Base-by-base conservation (phyloP, 2,113 vertebrate genomes). In the Menura novaehollandiae region DNA sequence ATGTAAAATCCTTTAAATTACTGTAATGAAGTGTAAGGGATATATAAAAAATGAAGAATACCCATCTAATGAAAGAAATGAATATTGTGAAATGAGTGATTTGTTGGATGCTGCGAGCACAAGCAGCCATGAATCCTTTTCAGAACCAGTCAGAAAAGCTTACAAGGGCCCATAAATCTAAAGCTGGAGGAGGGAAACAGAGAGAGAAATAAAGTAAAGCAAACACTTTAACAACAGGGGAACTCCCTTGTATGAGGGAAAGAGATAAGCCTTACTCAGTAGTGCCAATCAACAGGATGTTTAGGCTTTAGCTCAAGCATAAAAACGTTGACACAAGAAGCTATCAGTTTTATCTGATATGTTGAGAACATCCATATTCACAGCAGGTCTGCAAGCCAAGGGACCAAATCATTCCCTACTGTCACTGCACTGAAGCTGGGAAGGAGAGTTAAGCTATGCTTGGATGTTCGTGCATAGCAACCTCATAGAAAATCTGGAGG, bases 111-210 rank as follows among this genome's bases (percentile, higher is more conserved):
- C 67, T 93, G 33, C 26, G 53, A 96, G 74, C 91, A 97, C 41
- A 32, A 62, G 49, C 24, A 47, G 72, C 93, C 92, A 94, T 77
- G 85, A 96, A 93, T 88, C 84, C 91, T 97, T 88, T 96, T 86
- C 91, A 94, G 82, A 27, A 93, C 80, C 71, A 96, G 77, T 93
- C 89, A 97, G 94, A 86, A 97, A 95, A 90, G 72, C 73, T 78
- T 86, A 83, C 30, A 79, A 30, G 58, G 14, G 33, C 73, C 96
- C 91, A 97, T 96, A 97, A 97, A 98, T 96, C 94, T 96, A 55
- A 93, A 63, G 33, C 47, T 85, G 44, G 19, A 46, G 5, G 6
- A 3, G 26, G 79, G 49, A 53, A 84, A 15, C 11, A 80, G 19
- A 91, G 51, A 66, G 33, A 93, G 30, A 55, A 96, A 74, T 51